Evolutionary conservation across 64 coral and sea anemone species (phyloP).

Genomic region (Pocillopora damicornis): DNA sequence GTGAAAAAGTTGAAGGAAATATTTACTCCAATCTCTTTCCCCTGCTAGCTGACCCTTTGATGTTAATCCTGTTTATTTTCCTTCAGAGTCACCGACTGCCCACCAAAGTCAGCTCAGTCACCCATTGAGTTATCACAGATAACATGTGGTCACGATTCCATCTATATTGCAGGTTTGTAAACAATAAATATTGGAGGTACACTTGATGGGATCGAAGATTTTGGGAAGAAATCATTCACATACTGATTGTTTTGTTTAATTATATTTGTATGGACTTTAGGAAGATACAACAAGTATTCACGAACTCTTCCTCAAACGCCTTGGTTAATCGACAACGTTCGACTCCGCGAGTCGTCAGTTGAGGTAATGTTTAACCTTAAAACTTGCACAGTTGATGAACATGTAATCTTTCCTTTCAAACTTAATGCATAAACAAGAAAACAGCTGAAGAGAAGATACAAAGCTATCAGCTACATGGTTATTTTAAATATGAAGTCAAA

Average conservation of each 20-base stretch:
- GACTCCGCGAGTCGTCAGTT: constrained; percentile 84
- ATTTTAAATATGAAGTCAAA: too few relatives aligned
- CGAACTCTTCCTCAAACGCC: constrained; percentile 81
- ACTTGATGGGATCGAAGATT: too few relatives aligned
- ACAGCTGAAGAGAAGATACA: too few relatives aligned
- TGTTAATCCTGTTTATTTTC: not conserved
- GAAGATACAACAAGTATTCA: constrained; percentile 97
- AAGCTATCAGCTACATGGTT: too few relatives aligned
- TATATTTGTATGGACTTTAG: constrained; percentile 19
- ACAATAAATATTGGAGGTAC: too few relatives aligned
- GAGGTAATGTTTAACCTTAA: constrained; percentile 44
- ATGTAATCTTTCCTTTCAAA: too few relatives aligned
- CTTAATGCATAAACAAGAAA: too few relatives aligned
- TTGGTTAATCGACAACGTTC: constrained; percentile 78
- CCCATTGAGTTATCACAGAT: constrained; percentile 32
- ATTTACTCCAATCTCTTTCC: too few relatives aligned
- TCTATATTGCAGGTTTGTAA: constrained; percentile 74
- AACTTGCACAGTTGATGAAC: too few relatives aligned
- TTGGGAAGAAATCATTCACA: too few relatives aligned
- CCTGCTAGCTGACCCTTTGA: not conserved
- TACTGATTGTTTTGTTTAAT: not conserved
- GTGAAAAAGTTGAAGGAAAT: too few relatives aligned
- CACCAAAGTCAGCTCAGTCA: constrained; percentile 26
- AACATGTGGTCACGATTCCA: constrained; percentile 59
- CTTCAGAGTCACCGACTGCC: constrained; percentile 65